These are phyloP conservation scores for Gymnogyps californianus DNA, from an alignment of 2,113 vertebrate genomes.

Conservation along the genomic window DNA sequence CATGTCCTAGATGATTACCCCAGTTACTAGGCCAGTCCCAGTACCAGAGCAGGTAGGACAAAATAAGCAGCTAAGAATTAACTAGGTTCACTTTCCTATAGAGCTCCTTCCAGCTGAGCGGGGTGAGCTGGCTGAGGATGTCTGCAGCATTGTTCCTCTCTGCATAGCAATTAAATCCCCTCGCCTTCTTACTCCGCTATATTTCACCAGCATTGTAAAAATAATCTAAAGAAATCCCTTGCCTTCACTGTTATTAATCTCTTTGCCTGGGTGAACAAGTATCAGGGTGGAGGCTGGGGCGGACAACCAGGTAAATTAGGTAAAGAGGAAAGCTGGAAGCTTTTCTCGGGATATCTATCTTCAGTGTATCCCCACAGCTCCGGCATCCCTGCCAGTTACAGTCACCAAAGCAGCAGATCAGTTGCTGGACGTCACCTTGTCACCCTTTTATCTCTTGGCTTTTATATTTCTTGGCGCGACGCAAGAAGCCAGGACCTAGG, in stretches of 20 bases:
- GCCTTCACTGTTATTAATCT: neutral
- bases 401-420: neutral
- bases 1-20: rapidly evolving
- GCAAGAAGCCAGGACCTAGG: too few relatives aligned
- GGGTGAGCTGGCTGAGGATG: neutral
- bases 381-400: neutral
- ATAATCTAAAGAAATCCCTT: neutral
- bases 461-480: neutral
- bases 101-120: neutral
- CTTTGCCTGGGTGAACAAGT: neutral
- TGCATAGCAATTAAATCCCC: neutral
- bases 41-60: neutral
- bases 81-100: neutral
- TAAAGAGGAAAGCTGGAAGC: neutral
- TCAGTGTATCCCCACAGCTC: neutral
- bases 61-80: neutral
- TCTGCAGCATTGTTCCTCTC: neutral
- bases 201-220: neutral
- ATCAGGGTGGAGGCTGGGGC: neutral
- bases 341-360: neutral
- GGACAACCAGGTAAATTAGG: neutral
- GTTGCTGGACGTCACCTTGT: neutral
- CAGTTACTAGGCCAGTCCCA: neutral
- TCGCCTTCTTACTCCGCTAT: rapidly evolving
- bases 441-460: neutral